A percentile compares a stretch with the other conserved stretches of the same genome.
Evolutionary conservation across 1,140 invertebrate genomes (phyloP).

Genomic region (Caerostris extrusa): DNA sequence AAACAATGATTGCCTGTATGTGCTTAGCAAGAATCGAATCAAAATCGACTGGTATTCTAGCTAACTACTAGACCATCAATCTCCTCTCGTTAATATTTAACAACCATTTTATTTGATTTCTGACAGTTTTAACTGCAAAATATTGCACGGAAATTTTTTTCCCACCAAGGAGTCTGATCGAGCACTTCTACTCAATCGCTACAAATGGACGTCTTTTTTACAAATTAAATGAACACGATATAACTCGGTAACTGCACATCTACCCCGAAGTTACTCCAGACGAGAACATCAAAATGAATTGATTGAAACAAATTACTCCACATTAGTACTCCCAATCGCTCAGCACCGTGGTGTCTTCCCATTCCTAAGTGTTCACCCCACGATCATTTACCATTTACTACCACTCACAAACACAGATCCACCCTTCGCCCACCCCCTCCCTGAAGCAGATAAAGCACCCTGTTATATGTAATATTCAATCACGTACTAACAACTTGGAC

Average conservation of each 20-base stretch:
- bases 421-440: not conserved
- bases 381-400: conserved; percentile 34
- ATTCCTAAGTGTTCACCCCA: not conserved
- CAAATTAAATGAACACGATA: not conserved
- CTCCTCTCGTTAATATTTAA: too few species aligned
- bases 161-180: not conserved
- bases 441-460: not conserved
- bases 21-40: too few species aligned
- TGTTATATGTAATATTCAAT: conserved; percentile 39
- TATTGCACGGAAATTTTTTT: too few species aligned
- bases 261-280: not conserved
- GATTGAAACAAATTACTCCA: conserved; percentile 22
- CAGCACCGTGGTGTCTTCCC: not conserved
- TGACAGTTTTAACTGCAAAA: too few species aligned
- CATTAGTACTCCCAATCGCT: conserved; percentile 9
- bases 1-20: too few species aligned
- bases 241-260: not conserved
- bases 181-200: not conserved
- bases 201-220: not conserved
- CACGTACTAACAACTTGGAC: conserved; percentile 12
- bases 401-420: not conserved
- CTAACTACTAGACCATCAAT: too few species aligned
- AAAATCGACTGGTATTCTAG: too few species aligned
- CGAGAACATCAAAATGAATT: not conserved
- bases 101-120: too few species aligned